Conservation (phyloP, 2,113 vertebrate species). For the Cairina moschata region DNA sequence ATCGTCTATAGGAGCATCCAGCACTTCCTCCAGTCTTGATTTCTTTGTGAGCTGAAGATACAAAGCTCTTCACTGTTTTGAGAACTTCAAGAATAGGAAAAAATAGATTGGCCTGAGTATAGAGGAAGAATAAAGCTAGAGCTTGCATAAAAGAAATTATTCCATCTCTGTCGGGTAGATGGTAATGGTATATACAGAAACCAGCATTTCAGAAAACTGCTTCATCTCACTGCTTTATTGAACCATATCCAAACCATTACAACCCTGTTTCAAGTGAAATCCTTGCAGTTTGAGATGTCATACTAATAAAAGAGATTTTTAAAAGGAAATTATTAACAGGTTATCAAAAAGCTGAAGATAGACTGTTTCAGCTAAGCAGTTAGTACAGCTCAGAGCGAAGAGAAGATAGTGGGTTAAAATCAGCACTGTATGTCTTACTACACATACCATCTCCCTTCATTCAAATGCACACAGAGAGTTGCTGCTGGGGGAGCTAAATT, state of each 20-base stretch:
- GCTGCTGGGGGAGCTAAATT: background rate
- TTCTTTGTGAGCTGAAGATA: background rate
- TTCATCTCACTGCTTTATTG: conserved; percentile 27
- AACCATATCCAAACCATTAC: conserved; percentile 5
- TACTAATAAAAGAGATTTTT: conserved; percentile 7
- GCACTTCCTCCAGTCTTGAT: background rate
- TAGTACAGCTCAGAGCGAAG: background rate
- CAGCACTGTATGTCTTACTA: background rate
- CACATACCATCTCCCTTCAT: background rate
- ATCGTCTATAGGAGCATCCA: background rate
- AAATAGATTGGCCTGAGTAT: background rate
- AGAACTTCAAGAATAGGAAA: background rate
- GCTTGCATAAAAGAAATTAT: background rate
- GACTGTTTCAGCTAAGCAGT: background rate
- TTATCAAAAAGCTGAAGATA: background rate
- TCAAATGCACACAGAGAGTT: background rate
- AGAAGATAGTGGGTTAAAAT: background rate
- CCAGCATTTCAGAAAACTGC: conserved; percentile 16
- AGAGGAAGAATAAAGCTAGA: background rate
- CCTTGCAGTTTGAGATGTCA: conserved; percentile 2
- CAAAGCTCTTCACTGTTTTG: background rate
- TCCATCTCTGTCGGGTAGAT: background rate
- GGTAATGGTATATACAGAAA: background rate
- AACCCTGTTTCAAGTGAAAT: conserved; percentile 34
- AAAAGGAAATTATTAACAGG: background rate